Evolutionary conservation across 2,113 vertebrate species (phyloP).

Genomic region (Sinocyclocheilus maitianheensis): DNA sequence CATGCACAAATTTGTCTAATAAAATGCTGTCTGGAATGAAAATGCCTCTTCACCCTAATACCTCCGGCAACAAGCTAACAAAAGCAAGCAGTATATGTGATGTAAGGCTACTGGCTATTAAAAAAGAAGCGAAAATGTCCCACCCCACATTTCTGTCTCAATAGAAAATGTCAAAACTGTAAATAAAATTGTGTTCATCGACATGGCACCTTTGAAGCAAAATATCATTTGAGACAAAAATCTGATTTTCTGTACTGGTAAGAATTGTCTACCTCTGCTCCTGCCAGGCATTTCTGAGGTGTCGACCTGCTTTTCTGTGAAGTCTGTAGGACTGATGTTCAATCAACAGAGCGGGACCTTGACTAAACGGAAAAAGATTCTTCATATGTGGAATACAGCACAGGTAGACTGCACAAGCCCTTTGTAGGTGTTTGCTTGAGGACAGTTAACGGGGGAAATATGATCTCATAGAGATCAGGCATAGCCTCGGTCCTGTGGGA

Average conservation of each 20-base stretch:
- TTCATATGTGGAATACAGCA: neutral
- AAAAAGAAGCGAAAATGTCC: neutral
- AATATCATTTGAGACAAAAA: neutral
- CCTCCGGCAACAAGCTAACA: neutral
- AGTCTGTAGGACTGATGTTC: slow-evolving; percentile 10
- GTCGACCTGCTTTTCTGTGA: neutral
- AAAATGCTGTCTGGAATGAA: neutral
- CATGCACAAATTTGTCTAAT: neutral
- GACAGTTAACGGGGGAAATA: slow-evolving; percentile 34
- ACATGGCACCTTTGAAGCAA: neutral
- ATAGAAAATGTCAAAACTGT: neutral
- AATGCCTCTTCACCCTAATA: neutral
- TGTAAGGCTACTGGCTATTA: neutral
- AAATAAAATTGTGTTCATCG: neutral
- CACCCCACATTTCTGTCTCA: neutral
- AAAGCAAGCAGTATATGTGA: neutral
- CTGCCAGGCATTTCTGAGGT: neutral
- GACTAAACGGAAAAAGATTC: slow-evolving; percentile 15
- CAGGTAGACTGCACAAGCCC: neutral
- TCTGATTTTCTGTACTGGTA: neutral
- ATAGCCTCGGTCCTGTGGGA: neutral
- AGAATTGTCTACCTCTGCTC: neutral
- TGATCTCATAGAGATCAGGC: slow-evolving; percentile 5
- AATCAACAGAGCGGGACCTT: slow-evolving; percentile 16
- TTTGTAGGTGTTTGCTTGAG: slow-evolving; percentile 26